These are phyloP conservation scores for Cryptophagus acutangulus DNA, from an alignment of 2,888 invertebrate genomes.

Conservation along the genomic window DNA sequence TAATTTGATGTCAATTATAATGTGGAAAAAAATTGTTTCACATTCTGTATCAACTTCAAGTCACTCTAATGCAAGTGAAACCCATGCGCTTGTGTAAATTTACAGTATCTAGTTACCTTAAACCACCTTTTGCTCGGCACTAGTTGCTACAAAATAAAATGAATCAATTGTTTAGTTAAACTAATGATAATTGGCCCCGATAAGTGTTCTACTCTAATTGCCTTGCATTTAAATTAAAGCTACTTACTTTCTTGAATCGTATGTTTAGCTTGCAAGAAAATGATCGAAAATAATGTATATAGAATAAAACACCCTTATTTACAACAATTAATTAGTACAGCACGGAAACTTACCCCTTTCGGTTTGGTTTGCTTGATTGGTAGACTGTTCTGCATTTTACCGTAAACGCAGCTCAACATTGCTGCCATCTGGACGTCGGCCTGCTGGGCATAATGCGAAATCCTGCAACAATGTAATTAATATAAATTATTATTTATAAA, in stretches of 20 bases:
- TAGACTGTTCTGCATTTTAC: conserved; percentile 48
- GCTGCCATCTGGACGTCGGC: conserved; percentile 91
- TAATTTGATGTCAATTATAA: no score
- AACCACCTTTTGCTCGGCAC: conserved; percentile 58
- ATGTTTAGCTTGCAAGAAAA: no score
- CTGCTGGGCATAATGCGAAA: conserved; percentile 72
- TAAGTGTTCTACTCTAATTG: no score
- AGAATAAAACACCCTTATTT: no score
- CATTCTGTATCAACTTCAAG: no score
- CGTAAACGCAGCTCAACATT: conserved; percentile 86
- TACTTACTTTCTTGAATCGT: no score
- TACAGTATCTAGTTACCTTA: conserved; percentile 54
- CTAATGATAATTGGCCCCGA: conserved; percentile 32
- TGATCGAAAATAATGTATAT: conserved; percentile 29
- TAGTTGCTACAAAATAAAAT: conserved; percentile 53
- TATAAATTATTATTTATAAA: background rate
- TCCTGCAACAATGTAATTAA: conserved; percentile 51
- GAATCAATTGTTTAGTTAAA: background rate
- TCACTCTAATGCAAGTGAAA: no score
- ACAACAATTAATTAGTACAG: no score
- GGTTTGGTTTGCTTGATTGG: conserved; percentile 30
- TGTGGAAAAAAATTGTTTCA: no score
- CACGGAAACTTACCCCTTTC: no score
- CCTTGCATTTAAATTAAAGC: no score
- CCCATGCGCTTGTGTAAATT: no score